These are phyloP conservation scores for Cydia amplana DNA, from an alignment of 1,140 invertebrate species.

Conservation along the genomic window DNA sequence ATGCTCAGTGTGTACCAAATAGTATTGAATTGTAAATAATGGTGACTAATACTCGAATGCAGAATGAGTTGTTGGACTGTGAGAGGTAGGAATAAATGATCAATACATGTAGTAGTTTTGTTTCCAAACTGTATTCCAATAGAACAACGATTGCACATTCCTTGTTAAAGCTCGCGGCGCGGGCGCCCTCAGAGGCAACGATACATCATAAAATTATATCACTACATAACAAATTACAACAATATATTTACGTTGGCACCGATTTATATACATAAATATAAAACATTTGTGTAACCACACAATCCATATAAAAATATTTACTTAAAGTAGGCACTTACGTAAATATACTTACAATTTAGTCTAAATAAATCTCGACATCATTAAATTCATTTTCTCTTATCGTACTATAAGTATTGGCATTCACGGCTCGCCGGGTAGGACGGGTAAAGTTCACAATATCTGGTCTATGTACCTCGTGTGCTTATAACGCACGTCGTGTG, in stretches of 20 bases:
- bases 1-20: slow-evolving; percentile 22
- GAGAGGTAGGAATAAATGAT: slow-evolving; percentile 41
- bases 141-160: slow-evolving; percentile 77
- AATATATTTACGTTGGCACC: slow-evolving; percentile 78
- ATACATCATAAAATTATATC: slow-evolving; percentile 74
- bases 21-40: slow-evolving; percentile 32
- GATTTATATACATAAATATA: slow-evolving; percentile 69
- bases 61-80: slow-evolving; percentile 37
- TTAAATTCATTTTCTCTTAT: slow-evolving; percentile 71
- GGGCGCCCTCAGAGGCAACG: slow-evolving; percentile 66
- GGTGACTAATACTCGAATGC: neutral
- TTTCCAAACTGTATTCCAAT: slow-evolving; percentile 75
- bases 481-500: no score
- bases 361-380: slow-evolving; percentile 75
- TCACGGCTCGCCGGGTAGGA: slow-evolving; percentile 52
- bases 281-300: slow-evolving; percentile 73
- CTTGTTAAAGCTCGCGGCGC: slow-evolving; percentile 62
- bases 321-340: slow-evolving; percentile 70
- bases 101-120: slow-evolving; percentile 36
- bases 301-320: slow-evolving; percentile 77
- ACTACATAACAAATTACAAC: slow-evolving; percentile 79
- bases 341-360: slow-evolving; percentile 71
- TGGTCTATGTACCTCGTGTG: slow-evolving; percentile 14
- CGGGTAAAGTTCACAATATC: slow-evolving; percentile 37
- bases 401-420: slow-evolving; percentile 60